Percentiles rank a stretch among this genome's conserved stretches.
These are phyloP conservation scores for Artibeus jamaicensis DNA, from an alignment of 2,797 vertebrate species.

Conservation along the genomic window DNA sequence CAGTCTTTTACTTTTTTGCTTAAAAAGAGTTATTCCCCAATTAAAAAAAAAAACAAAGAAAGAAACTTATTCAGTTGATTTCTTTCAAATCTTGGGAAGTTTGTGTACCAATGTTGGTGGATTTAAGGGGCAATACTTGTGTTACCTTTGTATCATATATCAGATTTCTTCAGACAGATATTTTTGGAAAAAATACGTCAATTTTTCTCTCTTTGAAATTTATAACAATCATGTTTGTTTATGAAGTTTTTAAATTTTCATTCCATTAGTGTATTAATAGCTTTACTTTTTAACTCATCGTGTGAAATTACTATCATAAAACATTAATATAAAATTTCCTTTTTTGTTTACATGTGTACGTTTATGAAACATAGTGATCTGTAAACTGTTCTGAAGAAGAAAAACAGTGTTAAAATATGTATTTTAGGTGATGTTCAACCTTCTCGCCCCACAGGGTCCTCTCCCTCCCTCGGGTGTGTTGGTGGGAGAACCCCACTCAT, in stretches of 20 bases:
- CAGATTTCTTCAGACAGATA: background rate
- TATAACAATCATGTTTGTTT: background rate
- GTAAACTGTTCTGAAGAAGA: background rate
- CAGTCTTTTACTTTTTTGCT: background rate
- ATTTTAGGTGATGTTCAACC: background rate
- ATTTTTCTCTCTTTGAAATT: background rate
- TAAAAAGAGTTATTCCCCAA: background rate
- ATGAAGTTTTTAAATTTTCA: background rate
- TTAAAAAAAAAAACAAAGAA: background rate
- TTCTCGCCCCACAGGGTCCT: background rate
- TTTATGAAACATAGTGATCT: background rate
- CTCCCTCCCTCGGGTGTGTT: conserved; percentile 16
- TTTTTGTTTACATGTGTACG: background rate
- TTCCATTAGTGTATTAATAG: background rate
- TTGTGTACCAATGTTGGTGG: background rate
- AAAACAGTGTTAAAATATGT: background rate
- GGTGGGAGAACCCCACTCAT: conserved; percentile 44
- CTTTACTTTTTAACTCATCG: background rate
- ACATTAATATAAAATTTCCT: background rate
- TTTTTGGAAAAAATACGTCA: background rate
- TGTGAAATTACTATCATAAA: background rate
- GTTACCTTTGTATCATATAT: background rate
- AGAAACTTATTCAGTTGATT: background rate
- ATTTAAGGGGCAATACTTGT: background rate
- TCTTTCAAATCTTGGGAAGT: background rate